Base-by-base conservation (phyloP, 2,888 invertebrate species). In the Cepaea hortensis region DNA sequence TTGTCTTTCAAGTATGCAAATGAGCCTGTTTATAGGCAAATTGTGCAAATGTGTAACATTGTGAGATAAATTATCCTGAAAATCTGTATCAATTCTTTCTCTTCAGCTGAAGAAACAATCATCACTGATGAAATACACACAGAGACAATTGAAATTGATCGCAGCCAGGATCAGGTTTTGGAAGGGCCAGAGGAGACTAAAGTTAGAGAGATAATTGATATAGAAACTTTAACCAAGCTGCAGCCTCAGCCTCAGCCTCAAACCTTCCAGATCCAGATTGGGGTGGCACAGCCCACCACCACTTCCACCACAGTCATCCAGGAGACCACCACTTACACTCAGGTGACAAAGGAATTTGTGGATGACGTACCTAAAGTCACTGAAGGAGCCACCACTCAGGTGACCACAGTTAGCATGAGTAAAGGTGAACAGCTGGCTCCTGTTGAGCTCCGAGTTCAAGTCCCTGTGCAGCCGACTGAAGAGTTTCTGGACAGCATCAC, bases 91-190 rank as follows among this genome's bases (percentile, higher is more conserved):
- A 3, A 23, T 62, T 62, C 7, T 72, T 50, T 77, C n/a, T 70
- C 50, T 61, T 35, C 81, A 85, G 86, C 55, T 84, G 91, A 91
- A 50, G 92, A 92, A 85, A 91, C 90, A 73, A 89, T 91, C 61
- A 89, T 91, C 55, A 89, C 91, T 61, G 90, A 92, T 85, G 93
- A 92, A 80, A 88, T 90, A 61, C 91, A 92, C 88, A 91, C 90
- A 85, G 92, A 92, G 85, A 92, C 92, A 6, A 92, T 93, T 84
- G 91, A 92, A 87, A 91, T 93, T 77, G 91, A 92, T 83, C 90
- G 88, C 72, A 89, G 90, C 15, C 88, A 87, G 18, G 87, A 89
- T 20, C 82, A 76, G 88, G 87, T 87, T n/a, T 48, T 84, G 62
- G 87, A 87, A 62, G 81, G 81, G 20, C 86, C 87, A 3, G 80